Evolutionary conservation across 2,113 vertebrate genomes (phyloP), one percentile per base, ranked within the genome.

Genomic region (Peucedramus taeniatus): DNA sequence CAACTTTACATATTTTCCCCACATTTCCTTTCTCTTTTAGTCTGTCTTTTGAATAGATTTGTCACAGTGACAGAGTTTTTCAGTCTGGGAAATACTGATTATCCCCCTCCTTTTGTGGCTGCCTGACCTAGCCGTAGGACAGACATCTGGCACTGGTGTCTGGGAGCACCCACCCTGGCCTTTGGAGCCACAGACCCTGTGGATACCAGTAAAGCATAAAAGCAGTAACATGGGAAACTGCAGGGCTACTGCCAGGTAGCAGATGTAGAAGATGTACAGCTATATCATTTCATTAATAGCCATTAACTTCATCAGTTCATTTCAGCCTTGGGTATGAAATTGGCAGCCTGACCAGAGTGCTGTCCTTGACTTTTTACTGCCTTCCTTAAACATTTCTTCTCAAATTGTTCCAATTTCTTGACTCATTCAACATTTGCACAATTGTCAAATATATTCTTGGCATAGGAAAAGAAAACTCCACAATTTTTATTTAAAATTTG

Each of bases 401-500:
- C 15, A 61, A 74, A 40, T 15, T 23, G 15, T 54, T 76, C 24
- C 2, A 9, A 18, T 70, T 86, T 75, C 66, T 81, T 47, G 65
- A 47, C 39, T 94, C 6, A 1, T 53, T 61, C 63, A 63, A 4
- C 17, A 19, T 63, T 87, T 77, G 45, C 39, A 50, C 39, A 57
- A 20, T 74, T 70, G 37, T 59, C 31, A 40, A 50, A 56, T 16
- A 8, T 11, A 8, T 59, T 71, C 42, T 66, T 66, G 39, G 20
- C 3, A 3, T 33, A 64, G 35, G 9, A 28, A 30, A 28, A 59
- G 26, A 19, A 59, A 45, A 1, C 0, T 2, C 7, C 10, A 13
- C 23, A 2, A 2, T 50, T 86, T 83, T 45, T 70, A 28, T 79
- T 85, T 79, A 19, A 69, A 87, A 54, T 28, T 13, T 8, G 13